Base-by-base conservation (phyloP, 2,888 invertebrate species). In the Idaea biselata region DNA sequence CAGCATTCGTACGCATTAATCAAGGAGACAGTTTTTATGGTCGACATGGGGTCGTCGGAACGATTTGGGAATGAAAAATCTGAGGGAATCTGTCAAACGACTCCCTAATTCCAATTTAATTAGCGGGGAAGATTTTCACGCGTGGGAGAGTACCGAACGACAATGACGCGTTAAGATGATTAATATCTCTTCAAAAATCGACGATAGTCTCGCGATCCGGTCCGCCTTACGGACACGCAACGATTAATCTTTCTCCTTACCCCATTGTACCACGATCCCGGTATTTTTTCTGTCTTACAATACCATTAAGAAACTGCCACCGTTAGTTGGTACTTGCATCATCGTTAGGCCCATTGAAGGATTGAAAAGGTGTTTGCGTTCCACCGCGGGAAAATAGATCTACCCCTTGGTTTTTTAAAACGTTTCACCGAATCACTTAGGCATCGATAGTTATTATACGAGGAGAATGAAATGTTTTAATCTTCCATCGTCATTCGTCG, bases 281-380 rank as follows among this genome's bases (percentile, higher is more conserved):
- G 85, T 88, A 88, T 89, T 91, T 91, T 91, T 91, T 90, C 88
- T 86, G 87, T 89, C 86, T 88, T 87, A 86, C 88, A 88, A 89
- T 89, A 89, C 91, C 91, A 91, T 91, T 90, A 90, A 84, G 85
- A 88, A 87, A 89, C 88, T 89, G 89, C 85, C 88, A 86, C 86
- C 86, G 88, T 87, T 91, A 91, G 92, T 92, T 90, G 88, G 88
- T 86, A 77, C 82, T 80, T 82, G 75, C 79, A 76, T 81, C 86
- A 85, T 87, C 87, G 83, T 82, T 80, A 79, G 79, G 80, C 83
- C 90, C 78, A 88, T 91, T 91, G 88, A 91, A 85, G 86, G 84
- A 84, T 88, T 93, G 88, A 93, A 93, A 87, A 93, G 93, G 92
- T 93, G 93, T 93, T 93, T 93, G 85, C 93, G 92, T 83, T 84